Conservation (phyloP, 1,140 invertebrate genomes). For the Drosophila navojoa region DNA sequence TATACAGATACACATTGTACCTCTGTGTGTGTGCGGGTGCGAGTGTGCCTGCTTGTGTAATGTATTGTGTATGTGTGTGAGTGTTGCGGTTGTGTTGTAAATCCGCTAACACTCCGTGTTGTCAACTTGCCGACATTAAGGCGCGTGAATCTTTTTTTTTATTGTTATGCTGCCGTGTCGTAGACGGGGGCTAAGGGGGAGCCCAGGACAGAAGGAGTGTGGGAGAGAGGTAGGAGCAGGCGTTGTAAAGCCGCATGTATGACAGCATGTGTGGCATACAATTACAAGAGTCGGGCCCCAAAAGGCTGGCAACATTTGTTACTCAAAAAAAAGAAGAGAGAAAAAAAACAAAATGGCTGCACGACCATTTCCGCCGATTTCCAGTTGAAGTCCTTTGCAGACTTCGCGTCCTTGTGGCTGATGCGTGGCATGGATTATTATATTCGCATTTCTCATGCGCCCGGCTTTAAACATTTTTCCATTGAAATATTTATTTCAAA, state of each 20-base stretch:
- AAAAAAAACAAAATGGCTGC: constrained; percentile 63
- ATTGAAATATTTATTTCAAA: constrained; percentile 74
- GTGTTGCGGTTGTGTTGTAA: constrained; percentile 42
- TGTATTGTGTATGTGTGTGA: constrained; percentile 17
- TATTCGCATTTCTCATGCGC: constrained; percentile 77
- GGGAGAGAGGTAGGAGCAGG: constrained; percentile 16
- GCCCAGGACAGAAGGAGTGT: neutral
- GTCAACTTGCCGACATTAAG: constrained; percentile 76
- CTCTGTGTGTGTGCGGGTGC: constrained; percentile 8
- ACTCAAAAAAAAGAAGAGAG: constrained; percentile 32
- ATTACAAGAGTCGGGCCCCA: constrained; percentile 54
- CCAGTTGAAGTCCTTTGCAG: constrained; percentile 53
- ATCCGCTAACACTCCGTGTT: constrained; percentile 77
- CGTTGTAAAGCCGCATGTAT: constrained; percentile 48
- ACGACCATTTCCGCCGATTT: constrained; percentile 69
- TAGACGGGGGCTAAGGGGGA: constrained; percentile 3
- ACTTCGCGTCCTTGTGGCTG: constrained; percentile 35
- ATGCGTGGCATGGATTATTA: constrained; percentile 72
- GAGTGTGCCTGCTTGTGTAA: neutral
- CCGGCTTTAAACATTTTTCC: constrained; percentile 60
- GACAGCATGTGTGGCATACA: constrained; percentile 60
- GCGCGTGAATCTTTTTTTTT: constrained; percentile 72
- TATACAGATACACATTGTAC: no score
- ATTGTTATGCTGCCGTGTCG: constrained; percentile 69
- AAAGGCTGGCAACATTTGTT: constrained; percentile 64